Evolutionary conservation across 64 coral and sea anemone genomes (phyloP).

Genomic region (Pocillopora damicornis): DNA sequence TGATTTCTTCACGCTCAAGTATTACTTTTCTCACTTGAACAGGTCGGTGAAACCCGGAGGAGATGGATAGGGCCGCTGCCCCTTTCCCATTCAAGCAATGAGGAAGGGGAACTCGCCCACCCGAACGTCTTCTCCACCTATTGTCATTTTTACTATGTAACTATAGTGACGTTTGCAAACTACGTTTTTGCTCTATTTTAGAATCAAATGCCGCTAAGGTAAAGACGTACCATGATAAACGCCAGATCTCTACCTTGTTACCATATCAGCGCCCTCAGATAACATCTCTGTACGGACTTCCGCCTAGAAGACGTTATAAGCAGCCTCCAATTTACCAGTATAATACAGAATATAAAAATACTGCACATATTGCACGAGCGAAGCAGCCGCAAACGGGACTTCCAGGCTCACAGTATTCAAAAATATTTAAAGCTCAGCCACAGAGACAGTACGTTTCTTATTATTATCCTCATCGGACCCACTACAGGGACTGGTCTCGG

Average conservation of each 20-base stretch:
- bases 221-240: slow-evolving; percentile 8
- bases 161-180: background rate
- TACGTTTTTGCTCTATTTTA: background rate
- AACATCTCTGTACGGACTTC: background rate
- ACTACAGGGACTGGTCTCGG: slow-evolving; percentile 28
- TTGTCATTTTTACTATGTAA: background rate
- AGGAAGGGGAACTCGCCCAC: too few relatives aligned
- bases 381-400: background rate
- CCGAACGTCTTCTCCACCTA: background rate
- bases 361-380: background rate
- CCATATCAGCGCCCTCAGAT: background rate
- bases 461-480: slow-evolving; percentile 10
- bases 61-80: too few relatives aligned
- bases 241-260: background rate
- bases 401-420: background rate
- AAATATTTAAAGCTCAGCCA: background rate
- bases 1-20: too few relatives aligned
- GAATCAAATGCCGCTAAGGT: background rate
- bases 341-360: background rate
- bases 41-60: too few relatives aligned
- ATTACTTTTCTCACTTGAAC: too few relatives aligned
- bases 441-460: background rate
- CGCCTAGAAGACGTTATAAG: background rate
- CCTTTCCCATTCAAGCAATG: too few relatives aligned
- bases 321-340: background rate